Conservation (phyloP, 2,888 invertebrate species). For the Catocala sponsa region DNA sequence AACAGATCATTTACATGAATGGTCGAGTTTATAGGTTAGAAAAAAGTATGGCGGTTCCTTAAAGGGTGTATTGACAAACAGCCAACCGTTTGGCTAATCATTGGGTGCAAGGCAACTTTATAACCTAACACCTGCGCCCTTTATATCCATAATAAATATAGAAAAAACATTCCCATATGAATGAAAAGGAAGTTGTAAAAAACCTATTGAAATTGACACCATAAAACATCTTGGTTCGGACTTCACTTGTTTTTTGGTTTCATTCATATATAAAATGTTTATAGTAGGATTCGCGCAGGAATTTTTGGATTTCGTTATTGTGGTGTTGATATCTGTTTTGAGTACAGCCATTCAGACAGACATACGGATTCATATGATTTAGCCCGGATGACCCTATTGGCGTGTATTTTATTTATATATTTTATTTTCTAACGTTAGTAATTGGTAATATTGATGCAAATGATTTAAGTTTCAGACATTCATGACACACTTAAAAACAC, state of each 20-base stretch:
- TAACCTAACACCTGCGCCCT: constrained; percentile 81
- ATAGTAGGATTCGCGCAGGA: constrained; percentile 35
- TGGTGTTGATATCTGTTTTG: too few species aligned
- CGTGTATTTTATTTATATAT: too few species aligned
- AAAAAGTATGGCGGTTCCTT: constrained; percentile 62
- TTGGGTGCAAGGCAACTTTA: constrained; percentile 72
- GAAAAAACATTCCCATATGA: constrained; percentile 61
- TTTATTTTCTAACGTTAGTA: too few species aligned
- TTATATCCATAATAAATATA: constrained; percentile 71
- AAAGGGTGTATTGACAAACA: constrained; percentile 69
- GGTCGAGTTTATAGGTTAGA: constrained; percentile 53
- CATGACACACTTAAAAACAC: too few species aligned
- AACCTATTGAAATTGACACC: constrained; percentile 67
- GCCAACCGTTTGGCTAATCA: constrained; percentile 78
- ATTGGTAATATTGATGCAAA: too few species aligned
- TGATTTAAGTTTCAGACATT: too few species aligned
- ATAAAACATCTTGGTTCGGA: constrained; percentile 67
- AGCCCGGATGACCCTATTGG: too few species aligned
- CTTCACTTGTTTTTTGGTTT: constrained; percentile 65
- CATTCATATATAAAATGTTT: constrained; percentile 70
- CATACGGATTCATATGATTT: too few species aligned
- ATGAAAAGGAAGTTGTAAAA: constrained; percentile 83
- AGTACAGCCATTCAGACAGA: too few species aligned
- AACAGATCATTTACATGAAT: constrained; percentile 53
- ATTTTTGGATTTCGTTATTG: neutral